phyloP scores from a whole-genome alignment of 2,113 vertebrate genomes.

The Caretta caretta region DNA sequence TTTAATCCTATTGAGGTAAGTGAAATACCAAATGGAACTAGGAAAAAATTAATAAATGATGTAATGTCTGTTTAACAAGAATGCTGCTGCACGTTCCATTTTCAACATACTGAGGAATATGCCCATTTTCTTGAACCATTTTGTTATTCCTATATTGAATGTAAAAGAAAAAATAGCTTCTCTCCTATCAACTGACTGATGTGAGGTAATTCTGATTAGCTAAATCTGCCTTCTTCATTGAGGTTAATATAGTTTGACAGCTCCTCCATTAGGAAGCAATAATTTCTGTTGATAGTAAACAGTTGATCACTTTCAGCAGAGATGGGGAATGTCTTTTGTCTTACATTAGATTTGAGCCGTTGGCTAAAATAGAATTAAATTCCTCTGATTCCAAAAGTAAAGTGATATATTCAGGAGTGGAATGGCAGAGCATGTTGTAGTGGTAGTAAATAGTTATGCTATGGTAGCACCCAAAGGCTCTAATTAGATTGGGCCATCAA shows the following conservation, averaged over 20 bases:
- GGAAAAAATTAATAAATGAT: not conserved
- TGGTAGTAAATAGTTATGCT: not conserved
- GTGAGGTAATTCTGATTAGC: conserved; percentile 39
- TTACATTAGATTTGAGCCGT: conserved; percentile 14
- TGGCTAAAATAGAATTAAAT: conserved; percentile 49
- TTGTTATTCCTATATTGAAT: not conserved
- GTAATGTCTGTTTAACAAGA: not conserved
- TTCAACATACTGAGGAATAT: not conserved
- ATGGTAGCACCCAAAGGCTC: not conserved
- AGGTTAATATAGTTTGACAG: conserved; percentile 59
- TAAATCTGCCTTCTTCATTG: conserved; percentile 37
- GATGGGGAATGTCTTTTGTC: conserved; percentile 35
- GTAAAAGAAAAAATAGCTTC: not conserved
- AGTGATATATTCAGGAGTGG: not conserved
- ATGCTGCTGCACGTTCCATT: not conserved
- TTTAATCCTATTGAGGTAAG: not conserved
- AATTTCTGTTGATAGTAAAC: conserved; percentile 78
- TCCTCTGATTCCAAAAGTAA: conserved; percentile 18
- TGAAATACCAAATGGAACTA: not conserved
- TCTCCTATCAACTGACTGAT: not conserved
- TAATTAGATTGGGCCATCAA: not conserved
- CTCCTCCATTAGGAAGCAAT: conserved; percentile 62
- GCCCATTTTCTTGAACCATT: not conserved
- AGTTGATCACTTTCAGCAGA: conserved; percentile 71
- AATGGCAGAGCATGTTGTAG: not conserved